Conservation (phyloP, 2,113 vertebrate species). For the Gasterosteus aculeatus region DNA sequence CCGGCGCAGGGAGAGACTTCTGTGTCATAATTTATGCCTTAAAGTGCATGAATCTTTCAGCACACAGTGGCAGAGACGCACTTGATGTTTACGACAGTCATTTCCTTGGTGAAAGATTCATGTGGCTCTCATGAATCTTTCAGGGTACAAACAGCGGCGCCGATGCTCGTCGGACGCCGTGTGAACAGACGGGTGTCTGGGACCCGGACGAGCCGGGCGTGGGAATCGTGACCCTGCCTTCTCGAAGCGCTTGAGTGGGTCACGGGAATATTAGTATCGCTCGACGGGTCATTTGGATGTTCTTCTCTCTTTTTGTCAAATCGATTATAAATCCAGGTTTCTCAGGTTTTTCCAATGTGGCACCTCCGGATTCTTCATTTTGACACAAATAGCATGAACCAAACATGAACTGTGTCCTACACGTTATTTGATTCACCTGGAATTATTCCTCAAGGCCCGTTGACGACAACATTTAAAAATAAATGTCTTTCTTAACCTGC, state of each 20-base stretch:
- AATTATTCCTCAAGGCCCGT: too few relatives aligned
- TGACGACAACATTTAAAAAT: too few relatives aligned
- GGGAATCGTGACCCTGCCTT: conserved; percentile 12
- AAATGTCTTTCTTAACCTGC: too few relatives aligned
- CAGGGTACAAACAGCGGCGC: conserved; percentile 74
- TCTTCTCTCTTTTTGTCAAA: not conserved
- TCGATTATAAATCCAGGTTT: not conserved
- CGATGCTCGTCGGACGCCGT: conserved; percentile 45
- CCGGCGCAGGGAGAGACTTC: conserved; percentile 47
- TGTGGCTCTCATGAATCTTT: conserved; percentile 79
- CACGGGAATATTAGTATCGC: not conserved
- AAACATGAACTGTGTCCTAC: not conserved
- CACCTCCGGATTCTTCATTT: not conserved
- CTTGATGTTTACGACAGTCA: conserved; percentile 81
- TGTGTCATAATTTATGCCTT: conserved; percentile 81
- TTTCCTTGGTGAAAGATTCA: conserved; percentile 82
- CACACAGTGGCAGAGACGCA: conserved; percentile 74
- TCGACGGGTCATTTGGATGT: not conserved
- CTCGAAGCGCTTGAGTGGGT: not conserved
- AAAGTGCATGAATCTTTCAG: conserved; percentile 81
- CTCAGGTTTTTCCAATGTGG: not conserved
- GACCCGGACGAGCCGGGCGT: conserved; percentile 2
- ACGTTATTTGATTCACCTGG: too few relatives aligned
- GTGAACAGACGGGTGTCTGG: conserved; percentile 15
- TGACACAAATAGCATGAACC: not conserved